Evolutionary conservation across 2,113 vertebrate genomes (phyloP).

Genomic region (Garra rufa): DNA sequence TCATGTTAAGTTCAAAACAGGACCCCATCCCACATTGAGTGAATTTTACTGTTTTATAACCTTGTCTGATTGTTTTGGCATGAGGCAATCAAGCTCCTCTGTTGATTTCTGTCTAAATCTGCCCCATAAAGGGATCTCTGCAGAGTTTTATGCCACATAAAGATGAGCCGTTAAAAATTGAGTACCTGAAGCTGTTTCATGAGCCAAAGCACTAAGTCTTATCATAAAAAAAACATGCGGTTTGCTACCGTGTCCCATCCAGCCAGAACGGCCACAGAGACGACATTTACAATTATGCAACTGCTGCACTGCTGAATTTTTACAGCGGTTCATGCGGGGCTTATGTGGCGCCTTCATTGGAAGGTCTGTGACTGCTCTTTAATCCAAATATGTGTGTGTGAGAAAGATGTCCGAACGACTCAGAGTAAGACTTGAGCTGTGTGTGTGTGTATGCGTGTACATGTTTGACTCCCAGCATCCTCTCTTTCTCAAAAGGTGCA

Average conservation of each 20-base stretch:
- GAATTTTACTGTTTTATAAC: neutral
- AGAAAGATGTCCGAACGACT: neutral
- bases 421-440: neutral
- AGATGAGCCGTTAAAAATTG: conserved; percentile 49
- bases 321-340: neutral
- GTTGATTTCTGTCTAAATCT: conserved; percentile 8
- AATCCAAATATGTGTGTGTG: conserved; percentile 42
- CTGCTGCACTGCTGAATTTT: conserved; percentile 8
- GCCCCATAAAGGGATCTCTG: conserved; percentile 38
- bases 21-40: neutral
- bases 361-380: conserved; percentile 47
- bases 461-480: conserved; percentile 3
- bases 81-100: conserved; percentile 9
- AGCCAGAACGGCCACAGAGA: conserved; percentile 1
- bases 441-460: neutral
- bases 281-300: conserved; percentile 37
- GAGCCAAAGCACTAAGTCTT: conserved; percentile 46
- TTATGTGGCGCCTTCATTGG: conserved; percentile 39
- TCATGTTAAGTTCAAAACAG: neutral
- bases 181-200: conserved; percentile 56
- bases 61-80: neutral
- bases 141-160: conserved; percentile 18
- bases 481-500: conserved; percentile 1
- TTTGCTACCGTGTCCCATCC: conserved; percentile 42
- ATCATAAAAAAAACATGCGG: conserved; percentile 58